phyloP scores from a whole-genome alignment of 2,113 vertebrate genomes.

The Lampris megalopsis region DNA sequence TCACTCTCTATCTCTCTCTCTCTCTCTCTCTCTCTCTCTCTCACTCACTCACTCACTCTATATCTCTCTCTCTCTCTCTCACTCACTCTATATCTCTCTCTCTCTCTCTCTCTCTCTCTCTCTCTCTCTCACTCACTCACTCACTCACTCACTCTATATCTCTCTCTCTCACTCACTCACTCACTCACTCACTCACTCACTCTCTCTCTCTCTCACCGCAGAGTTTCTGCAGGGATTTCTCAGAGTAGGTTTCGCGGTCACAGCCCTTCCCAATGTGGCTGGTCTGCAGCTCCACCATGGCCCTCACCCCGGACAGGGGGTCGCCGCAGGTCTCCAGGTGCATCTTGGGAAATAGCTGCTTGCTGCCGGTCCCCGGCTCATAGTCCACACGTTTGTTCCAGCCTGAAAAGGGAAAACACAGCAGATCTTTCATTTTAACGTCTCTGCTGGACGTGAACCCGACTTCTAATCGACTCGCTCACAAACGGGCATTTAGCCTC shows the following conservation, averaged over 20 bases:
- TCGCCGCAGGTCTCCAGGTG: slow-evolving; percentile 93
- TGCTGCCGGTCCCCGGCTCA: slow-evolving; percentile 91
- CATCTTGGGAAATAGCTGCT: slow-evolving; percentile 92
- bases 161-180: too few relatives aligned
- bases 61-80: neutral
- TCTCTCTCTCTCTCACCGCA: slow-evolving; percentile 84
- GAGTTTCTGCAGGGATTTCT: slow-evolving; percentile 94
- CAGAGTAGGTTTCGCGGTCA: slow-evolving; percentile 93
- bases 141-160: neutral
- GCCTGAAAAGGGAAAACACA: slow-evolving; percentile 75
- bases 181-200: neutral
- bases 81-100: neutral
- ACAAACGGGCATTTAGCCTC: too few relatives aligned
- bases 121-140: neutral
- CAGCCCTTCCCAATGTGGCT: slow-evolving; percentile 95
- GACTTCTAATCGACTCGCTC: too few relatives aligned
- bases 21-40: neutral
- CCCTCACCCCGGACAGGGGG: slow-evolving; percentile 89
- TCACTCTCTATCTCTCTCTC: too few relatives aligned
- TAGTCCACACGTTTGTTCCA: slow-evolving; percentile 95
- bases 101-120: neutral
- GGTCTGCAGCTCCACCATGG: slow-evolving; percentile 90
- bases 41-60: neutral
- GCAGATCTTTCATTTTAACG: neutral
- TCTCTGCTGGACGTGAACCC: too few relatives aligned